These are phyloP conservation scores for Hyphantria cunea DNA, from an alignment of 1,140 invertebrate species.

Conservation along the genomic window DNA sequence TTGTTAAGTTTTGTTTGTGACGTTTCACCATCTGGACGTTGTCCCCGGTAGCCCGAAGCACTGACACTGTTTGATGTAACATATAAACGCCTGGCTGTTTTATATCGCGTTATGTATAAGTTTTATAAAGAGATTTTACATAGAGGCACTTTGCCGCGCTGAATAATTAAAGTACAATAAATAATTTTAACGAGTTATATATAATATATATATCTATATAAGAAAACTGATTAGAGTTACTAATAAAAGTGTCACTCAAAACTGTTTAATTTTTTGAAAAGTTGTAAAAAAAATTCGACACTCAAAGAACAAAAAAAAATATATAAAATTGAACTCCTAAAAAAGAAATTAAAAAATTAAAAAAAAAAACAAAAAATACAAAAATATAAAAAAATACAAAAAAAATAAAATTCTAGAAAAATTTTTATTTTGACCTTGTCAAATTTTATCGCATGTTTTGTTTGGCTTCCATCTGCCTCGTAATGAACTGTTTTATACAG, in stretches of 20 bases:
- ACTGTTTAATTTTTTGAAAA: constrained; percentile 59
- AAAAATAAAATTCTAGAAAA: constrained; percentile 9
- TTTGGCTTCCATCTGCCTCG: constrained; percentile 35
- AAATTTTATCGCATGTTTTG: constrained; percentile 29
- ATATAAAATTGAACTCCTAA: constrained; percentile 39
- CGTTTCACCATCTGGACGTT: constrained; percentile 22
- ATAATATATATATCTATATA: constrained; percentile 32
- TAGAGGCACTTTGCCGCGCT: constrained; percentile 60
- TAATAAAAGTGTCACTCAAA: constrained; percentile 67
- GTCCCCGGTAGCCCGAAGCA: constrained; percentile 34
- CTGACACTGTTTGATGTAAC: constrained; percentile 43
- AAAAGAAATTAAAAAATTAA: constrained; percentile 45
- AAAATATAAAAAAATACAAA: constrained; percentile 42
- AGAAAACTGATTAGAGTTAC: constrained; percentile 63
- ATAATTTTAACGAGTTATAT: constrained; percentile 65
- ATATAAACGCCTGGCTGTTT: constrained; percentile 58
- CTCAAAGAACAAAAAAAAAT: constrained; percentile 57
- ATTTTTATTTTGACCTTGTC: constrained; percentile 15
- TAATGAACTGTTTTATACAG: constrained; percentile 19
- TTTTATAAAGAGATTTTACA: constrained; percentile 73
- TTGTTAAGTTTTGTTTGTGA: constrained; percentile 30
- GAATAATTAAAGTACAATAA: constrained; percentile 73
- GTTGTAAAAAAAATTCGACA: constrained; percentile 49
- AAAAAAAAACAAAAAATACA: constrained; percentile 43
- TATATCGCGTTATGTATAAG: constrained; percentile 61